Conservation (phyloP, 2,113 vertebrate species). For the Pteropus alecto region DNA sequence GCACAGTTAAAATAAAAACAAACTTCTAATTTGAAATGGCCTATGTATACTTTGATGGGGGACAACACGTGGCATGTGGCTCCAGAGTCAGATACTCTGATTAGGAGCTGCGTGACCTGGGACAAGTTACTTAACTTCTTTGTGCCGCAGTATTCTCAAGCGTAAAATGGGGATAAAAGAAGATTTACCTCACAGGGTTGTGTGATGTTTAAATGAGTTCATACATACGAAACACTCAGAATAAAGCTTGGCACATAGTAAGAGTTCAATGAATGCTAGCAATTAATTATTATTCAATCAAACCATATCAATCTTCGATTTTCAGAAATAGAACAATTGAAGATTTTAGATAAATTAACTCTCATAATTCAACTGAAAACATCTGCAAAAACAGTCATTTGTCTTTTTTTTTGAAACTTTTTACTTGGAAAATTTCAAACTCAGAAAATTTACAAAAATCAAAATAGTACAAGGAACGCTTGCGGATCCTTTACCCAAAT, state of each 20-base stretch:
- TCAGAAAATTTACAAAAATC: background rate
- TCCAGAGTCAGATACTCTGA: background rate
- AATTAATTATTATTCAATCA: background rate
- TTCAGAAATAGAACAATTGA: slow-evolving; percentile 6
- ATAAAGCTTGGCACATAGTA: background rate
- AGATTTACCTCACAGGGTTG: background rate
- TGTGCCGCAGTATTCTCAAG: background rate
- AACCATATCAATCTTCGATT: background rate
- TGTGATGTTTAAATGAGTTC: background rate
- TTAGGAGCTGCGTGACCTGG: background rate
- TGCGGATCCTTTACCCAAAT: background rate
- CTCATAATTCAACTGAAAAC: background rate
- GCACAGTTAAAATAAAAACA: background rate
- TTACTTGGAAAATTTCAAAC: slow-evolving; percentile 18
- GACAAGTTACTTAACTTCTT: background rate
- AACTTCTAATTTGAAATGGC: background rate
- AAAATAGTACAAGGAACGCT: background rate
- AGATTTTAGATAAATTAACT: background rate
- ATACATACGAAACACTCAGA: background rate
- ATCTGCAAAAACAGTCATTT: background rate
- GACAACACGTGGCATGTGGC: background rate
- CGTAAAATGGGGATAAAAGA: background rate
- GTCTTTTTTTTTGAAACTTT: background rate
- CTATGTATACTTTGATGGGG: background rate
- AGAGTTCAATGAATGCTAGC: background rate